Evolutionary conservation across 2,797 vertebrate genomes (phyloP).

Genomic region (Cryptoblepharus egeriae): DNA sequence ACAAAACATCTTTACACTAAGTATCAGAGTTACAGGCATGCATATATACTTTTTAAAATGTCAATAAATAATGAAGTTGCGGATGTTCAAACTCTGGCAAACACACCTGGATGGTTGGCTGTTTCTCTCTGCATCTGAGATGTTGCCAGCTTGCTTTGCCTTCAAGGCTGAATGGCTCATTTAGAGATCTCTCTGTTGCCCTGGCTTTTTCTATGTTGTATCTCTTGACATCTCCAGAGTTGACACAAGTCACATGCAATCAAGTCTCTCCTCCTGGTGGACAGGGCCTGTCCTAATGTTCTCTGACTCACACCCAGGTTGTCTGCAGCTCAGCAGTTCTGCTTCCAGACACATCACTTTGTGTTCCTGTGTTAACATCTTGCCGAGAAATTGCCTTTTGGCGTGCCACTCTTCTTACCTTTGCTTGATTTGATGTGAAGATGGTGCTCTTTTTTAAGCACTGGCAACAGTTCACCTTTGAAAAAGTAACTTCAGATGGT

Average conservation of each 20-base stretch:
- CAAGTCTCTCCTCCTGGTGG: conserved; percentile 84
- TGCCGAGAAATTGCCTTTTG: conserved; percentile 75
- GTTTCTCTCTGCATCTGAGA: conserved; percentile 56
- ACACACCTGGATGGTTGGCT: conserved; percentile 61
- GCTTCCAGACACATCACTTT: conserved; percentile 80
- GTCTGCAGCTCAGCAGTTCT: conserved; percentile 78
- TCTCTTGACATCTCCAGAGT: conserved; percentile 83
- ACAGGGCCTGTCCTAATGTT: conserved; percentile 80
- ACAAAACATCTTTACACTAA: background rate
- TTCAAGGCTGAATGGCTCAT: conserved; percentile 76
- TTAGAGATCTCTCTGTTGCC: conserved; percentile 73
- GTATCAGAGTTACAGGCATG: background rate
- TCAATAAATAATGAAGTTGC: conserved; percentile 40
- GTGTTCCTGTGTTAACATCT: conserved; percentile 72
- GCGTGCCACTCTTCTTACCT: conserved; percentile 57
- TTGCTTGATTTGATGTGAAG: conserved; percentile 70
- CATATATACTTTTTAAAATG: background rate
- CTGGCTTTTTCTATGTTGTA: conserved; percentile 68
- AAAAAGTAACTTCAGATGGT: conserved; percentile 48
- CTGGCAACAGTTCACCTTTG: conserved; percentile 54
- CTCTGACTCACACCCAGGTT: conserved; percentile 86
- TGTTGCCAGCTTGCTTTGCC: conserved; percentile 70
- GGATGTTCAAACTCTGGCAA: conserved; percentile 33
- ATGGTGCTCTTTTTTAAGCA: conserved; percentile 72
- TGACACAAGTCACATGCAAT: conserved; percentile 93